These are phyloP conservation scores for Pseudochirops cupreus DNA, from an alignment of 2,797 vertebrate species.

Conservation along the genomic window DNA sequence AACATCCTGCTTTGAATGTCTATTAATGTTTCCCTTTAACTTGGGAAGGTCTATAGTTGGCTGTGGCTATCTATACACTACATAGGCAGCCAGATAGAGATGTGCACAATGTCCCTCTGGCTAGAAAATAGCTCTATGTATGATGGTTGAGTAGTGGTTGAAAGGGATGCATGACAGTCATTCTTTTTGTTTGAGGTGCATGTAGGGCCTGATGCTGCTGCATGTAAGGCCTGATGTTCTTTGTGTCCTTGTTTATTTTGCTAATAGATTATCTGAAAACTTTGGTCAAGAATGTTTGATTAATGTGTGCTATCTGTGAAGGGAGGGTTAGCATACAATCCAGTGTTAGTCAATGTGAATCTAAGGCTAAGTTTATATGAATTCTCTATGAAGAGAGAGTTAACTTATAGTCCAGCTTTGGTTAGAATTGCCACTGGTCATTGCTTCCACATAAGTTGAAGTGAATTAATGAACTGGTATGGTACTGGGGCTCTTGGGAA, in stretches of 20 bases:
- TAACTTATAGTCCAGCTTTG: background rate
- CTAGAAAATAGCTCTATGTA: background rate
- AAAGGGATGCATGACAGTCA: background rate
- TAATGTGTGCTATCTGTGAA: constrained; percentile 8
- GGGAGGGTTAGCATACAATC: background rate
- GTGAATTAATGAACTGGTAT: background rate
- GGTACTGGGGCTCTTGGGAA: background rate
- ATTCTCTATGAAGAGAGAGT: background rate
- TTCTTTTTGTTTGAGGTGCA: background rate
- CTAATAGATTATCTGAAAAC: background rate
- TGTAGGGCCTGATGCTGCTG: background rate
- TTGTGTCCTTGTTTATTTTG: background rate
- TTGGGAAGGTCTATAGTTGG: background rate
- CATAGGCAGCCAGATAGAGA: background rate
- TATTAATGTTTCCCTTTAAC: background rate
- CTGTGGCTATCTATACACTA: background rate
- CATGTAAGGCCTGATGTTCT: background rate
- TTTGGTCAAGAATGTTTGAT: constrained; percentile 15
- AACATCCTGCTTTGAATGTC: background rate
- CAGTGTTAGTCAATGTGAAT: background rate
- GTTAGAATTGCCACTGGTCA: background rate
- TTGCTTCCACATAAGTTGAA: background rate
- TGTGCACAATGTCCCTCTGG: background rate
- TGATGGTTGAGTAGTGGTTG: background rate
- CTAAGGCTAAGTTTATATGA: background rate